Evolutionary conservation across 1,140 invertebrate genomes (phyloP), one percentile per base, ranked within the genome.

Genomic region (Lucilia cuprina): DNA sequence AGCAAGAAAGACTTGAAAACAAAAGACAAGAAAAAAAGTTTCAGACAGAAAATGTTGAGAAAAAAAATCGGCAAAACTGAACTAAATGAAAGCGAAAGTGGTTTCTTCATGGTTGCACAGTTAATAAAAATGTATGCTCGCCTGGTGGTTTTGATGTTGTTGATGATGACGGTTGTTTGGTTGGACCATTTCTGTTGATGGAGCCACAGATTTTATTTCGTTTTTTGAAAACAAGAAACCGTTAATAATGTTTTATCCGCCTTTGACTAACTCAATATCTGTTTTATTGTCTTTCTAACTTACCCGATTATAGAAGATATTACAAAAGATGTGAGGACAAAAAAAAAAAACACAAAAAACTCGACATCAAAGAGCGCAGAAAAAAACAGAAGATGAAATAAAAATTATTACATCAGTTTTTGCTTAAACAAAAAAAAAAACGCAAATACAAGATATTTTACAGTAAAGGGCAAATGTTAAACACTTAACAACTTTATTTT

Each of bases 81-180:
- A 34, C 55, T 47, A 4, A 78, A 78, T n/a, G 75, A 49, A 80
- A 80, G 77, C 77, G 77, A 80, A 80, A 80, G 77, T 80, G 41
- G 77, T 80, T 80, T 80, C 19, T 47, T 80, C 19, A 25, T 80
- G 77, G 7, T 80, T 34, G 19, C 47, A 49, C 41, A 25, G 77
- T 49, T 49, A 8, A 80, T 70, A 21, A 70, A 70, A 25, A 0
- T 70, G 65, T 70, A 41, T 41, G 41, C 41, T 21, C 65, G n/a
- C 21, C 10, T 70, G 65, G 21, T 21, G 5, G 65, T 10, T 21
- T 2, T 10, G 25, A 30, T 30, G 25, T 30, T 30, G 25, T 30
- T 30, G 25, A 30, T 70, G 74, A 77, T 77, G 74, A 25, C 74
- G 30, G 30, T 75, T 3, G 70, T 74, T 74, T 35, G 5, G 74